Evolutionary conservation across 2,888 invertebrate species (phyloP).

Genomic region (Heliconius aoede): DNA sequence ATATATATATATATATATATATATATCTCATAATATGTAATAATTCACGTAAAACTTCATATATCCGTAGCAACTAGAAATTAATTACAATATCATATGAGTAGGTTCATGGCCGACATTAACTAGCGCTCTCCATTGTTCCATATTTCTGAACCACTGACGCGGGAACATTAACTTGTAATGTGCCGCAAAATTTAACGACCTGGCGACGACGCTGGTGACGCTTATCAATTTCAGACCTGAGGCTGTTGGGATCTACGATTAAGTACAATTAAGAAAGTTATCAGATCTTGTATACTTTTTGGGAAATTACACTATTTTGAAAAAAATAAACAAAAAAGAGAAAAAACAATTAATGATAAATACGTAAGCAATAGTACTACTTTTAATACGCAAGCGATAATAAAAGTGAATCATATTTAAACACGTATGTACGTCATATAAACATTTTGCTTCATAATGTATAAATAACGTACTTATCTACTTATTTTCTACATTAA

Average conservation of each 20-base stretch:
- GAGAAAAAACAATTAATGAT: no score
- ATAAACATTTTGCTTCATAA: no score
- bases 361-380: no score
- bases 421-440: no score
- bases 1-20: no score
- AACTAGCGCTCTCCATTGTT: constrained; percentile 17
- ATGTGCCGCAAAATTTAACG: constrained; percentile 27
- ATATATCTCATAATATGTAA: no score
- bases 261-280: not conserved
- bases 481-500: not conserved
- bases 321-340: no score
- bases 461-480: not conserved
- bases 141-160: constrained; percentile 17
- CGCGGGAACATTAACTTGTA: constrained; percentile 17
- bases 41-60: not conserved
- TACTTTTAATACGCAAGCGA: no score
- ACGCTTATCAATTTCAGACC: constrained; percentile 17
- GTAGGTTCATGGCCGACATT: constrained; percentile 1
- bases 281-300: not conserved
- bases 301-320: not conserved
- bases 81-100: constrained; percentile 15
- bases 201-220: no score
- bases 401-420: no score
- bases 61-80: not conserved
- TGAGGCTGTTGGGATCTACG: not conserved